These are phyloP conservation scores for Tachypleus tridentatus DNA, from an alignment of 1,140 invertebrate species.

Conservation along the genomic window DNA sequence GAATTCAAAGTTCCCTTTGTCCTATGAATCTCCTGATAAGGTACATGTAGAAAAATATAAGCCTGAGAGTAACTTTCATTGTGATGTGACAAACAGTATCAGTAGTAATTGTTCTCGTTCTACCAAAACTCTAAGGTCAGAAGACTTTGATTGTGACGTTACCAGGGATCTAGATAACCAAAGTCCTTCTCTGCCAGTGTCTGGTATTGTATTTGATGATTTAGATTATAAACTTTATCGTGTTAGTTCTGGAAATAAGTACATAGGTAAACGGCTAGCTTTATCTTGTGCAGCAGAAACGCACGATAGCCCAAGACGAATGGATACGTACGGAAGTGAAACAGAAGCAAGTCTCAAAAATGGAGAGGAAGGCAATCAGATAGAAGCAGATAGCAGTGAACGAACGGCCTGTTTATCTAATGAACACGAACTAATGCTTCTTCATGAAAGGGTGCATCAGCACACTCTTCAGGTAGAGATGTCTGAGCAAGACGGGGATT, in stretches of 20 bases:
- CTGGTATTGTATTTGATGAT: slow-evolving; percentile 46
- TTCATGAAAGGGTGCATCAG: slow-evolving; percentile 20
- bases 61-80: no score
- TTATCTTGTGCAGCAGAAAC: slow-evolving; percentile 25
- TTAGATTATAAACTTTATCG: slow-evolving; percentile 70
- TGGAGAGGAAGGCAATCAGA: background rate
- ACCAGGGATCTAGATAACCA: slow-evolving; percentile 10
- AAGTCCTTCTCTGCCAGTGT: slow-evolving; percentile 13
- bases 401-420: slow-evolving; percentile 11
- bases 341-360: background rate
- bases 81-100: no score
- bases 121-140: no score
- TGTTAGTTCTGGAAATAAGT: slow-evolving; percentile 53
- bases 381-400: background rate
- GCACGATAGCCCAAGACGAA: slow-evolving; percentile 8
- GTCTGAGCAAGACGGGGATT: slow-evolving; percentile 35
- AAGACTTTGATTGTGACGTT: slow-evolving; percentile 8
- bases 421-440: slow-evolving; percentile 17
- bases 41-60: background rate
- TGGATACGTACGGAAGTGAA: no score
- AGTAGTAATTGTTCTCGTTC: no score
- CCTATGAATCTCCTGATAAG: no score
- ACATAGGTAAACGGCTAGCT: slow-evolving; percentile 64
- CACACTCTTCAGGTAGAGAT: slow-evolving; percentile 15
- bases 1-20: no score